Conservation (phyloP, 2,797 vertebrate genomes). For the Chaunax sp. region DNA sequence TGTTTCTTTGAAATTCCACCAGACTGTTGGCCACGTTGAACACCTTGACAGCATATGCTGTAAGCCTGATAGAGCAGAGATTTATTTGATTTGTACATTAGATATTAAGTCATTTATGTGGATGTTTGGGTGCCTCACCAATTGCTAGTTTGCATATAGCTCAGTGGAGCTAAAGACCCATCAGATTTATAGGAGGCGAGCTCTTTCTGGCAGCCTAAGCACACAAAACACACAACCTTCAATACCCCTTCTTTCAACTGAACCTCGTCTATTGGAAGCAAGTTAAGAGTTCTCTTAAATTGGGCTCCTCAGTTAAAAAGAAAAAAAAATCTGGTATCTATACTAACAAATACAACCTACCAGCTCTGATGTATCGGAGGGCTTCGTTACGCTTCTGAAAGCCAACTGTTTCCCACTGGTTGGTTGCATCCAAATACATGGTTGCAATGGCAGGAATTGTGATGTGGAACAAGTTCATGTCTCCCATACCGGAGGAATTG, state of each 20-base stretch:
- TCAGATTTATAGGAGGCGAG: slow-evolving; percentile 76
- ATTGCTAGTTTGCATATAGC: slow-evolving; percentile 56
- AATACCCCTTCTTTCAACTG: background rate
- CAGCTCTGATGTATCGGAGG: slow-evolving; percentile 78
- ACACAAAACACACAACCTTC: background rate
- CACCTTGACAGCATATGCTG: slow-evolving; percentile 89
- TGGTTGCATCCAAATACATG: slow-evolving; percentile 86
- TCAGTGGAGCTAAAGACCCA: slow-evolving; percentile 77
- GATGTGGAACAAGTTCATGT: slow-evolving; percentile 87
- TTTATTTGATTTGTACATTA: background rate
- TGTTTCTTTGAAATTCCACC: slow-evolving; percentile 51
- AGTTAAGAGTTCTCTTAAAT: no score
- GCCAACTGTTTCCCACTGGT: slow-evolving; percentile 86
- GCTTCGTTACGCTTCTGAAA: slow-evolving; percentile 70
- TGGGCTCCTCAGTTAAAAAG: no score
- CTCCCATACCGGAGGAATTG: slow-evolving; percentile 83
- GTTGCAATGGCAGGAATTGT: slow-evolving; percentile 86
- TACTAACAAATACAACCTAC: no score
- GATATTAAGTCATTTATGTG: background rate
- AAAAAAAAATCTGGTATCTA: background rate
- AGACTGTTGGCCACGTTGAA: slow-evolving; percentile 83
- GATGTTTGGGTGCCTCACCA: slow-evolving; percentile 79
- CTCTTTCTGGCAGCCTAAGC: slow-evolving; percentile 81
- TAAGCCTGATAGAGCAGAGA: slow-evolving; percentile 84
- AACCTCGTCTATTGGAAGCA: background rate